A percentile compares a stretch with the other conserved stretches of the same genome.
These are phyloP conservation scores for Cyprinus carpio DNA, from an alignment of 2,113 vertebrate species.

Conservation along the genomic window DNA sequence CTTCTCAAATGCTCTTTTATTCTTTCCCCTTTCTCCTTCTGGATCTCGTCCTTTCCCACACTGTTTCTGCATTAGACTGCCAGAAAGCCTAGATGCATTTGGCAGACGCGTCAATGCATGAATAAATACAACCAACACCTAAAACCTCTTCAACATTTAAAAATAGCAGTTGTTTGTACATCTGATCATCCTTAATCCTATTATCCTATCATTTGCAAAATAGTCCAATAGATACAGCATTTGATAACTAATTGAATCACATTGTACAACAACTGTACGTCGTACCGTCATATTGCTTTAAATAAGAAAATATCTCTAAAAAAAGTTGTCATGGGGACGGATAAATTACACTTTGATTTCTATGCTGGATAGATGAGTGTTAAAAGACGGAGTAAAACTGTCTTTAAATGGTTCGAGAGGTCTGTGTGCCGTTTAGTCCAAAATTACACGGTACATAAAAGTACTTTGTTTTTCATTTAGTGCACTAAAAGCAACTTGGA, in stretches of 20 bases:
- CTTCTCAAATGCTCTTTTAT: constrained; percentile 73
- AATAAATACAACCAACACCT: constrained; percentile 83
- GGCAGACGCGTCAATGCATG: constrained; percentile 88
- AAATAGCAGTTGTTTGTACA: constrained; percentile 94
- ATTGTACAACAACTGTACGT: constrained; percentile 84
- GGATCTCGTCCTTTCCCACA: constrained; percentile 52
- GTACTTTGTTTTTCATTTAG: background rate
- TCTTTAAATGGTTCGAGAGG: constrained; percentile 74
- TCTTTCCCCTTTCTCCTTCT: constrained; percentile 52
- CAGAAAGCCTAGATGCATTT: constrained; percentile 81
- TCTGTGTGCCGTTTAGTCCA: constrained; percentile 47
- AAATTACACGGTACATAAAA: constrained; percentile 9
- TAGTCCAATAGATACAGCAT: constrained; percentile 90
- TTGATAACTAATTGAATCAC: constrained; percentile 85
- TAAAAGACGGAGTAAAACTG: constrained; percentile 71
- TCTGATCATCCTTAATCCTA: constrained; percentile 83
- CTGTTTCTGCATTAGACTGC: constrained; percentile 77
- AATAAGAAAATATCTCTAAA: constrained; percentile 77
- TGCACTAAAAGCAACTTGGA: constrained; percentile 26
- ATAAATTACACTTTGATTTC: constrained; percentile 76
- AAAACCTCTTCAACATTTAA: constrained; percentile 67
- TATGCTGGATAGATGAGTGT: constrained; percentile 78
- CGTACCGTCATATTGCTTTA: constrained; percentile 80
- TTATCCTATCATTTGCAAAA: constrained; percentile 78
- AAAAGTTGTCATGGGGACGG: constrained; percentile 70